phyloP scores from a whole-genome alignment of 2,888 invertebrate species.

The Agrilus mali region DNA sequence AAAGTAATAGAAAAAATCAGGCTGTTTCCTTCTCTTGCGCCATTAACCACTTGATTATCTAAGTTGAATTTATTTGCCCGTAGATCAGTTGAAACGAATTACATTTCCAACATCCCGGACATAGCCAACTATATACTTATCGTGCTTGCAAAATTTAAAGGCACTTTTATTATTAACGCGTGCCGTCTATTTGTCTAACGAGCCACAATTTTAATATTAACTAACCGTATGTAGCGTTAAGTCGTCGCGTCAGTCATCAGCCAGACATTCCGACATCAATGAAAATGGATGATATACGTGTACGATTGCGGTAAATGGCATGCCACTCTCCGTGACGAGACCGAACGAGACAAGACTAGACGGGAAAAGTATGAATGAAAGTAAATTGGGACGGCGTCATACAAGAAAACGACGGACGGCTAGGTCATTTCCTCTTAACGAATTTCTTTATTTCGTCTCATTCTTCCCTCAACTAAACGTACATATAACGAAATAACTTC shows the following conservation, averaged over 20 bases:
- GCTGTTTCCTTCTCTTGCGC: neutral
- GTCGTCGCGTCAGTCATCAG: neutral
- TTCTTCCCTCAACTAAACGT: no score
- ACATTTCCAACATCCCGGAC: slow-evolving; percentile 33
- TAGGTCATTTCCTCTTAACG: no score
- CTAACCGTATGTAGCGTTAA: slow-evolving; percentile 7
- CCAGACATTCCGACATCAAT: slow-evolving; percentile 16
- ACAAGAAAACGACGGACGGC: no score
- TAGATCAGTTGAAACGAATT: slow-evolving; percentile 19
- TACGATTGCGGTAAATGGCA: slow-evolving; percentile 4
- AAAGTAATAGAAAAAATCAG: neutral
- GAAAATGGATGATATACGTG: slow-evolving; percentile 2
- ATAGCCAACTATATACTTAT: slow-evolving; percentile 28
- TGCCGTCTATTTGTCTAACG: slow-evolving; percentile 25
- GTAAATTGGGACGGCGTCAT: no score
- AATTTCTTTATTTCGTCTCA: no score
- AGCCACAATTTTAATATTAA: slow-evolving; percentile 24
- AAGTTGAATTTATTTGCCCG: neutral
- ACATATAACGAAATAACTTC: no score
- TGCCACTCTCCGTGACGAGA: no score
- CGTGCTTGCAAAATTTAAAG: slow-evolving; percentile 24
- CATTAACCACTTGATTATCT: neutral
- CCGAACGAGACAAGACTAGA: no score
- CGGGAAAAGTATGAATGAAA: no score
- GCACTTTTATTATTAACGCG: slow-evolving; percentile 22